phyloP scores from a whole-genome alignment of 2,797 vertebrate genomes.

The Mormyrops boulengeri region DNA sequence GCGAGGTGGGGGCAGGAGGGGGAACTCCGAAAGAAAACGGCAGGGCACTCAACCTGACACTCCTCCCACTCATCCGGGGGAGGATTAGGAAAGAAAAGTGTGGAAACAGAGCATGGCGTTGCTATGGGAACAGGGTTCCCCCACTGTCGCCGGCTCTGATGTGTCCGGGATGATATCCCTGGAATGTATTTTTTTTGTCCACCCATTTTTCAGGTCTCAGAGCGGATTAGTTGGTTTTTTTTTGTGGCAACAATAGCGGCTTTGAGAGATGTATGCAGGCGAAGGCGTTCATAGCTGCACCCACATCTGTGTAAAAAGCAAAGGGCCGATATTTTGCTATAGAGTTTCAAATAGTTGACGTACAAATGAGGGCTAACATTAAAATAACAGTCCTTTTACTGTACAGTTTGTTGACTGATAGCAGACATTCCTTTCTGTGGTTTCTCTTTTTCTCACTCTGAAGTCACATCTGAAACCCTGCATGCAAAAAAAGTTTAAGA shows the following conservation, averaged over 20 bases:
- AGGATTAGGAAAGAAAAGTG: slow-evolving; percentile 7
- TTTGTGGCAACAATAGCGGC: not conserved
- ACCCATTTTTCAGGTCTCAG: not conserved
- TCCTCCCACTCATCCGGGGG: slow-evolving; percentile 5
- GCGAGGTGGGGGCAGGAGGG: not conserved
- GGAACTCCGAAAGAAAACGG: not conserved
- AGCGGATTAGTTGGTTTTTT: slow-evolving; percentile 5
- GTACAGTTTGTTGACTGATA: not conserved
- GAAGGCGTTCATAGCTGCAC: not conserved
- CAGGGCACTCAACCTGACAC: not conserved
- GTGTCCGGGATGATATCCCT: slow-evolving; percentile 8
- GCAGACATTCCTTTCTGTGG: not conserved
- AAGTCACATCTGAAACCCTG: not conserved
- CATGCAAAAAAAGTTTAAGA: too few species aligned
- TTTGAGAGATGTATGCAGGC: not conserved
- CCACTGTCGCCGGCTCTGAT: not conserved
- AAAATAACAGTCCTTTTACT: not conserved
- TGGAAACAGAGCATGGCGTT: slow-evolving; percentile 12
- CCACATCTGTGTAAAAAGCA: not conserved
- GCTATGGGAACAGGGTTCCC: slow-evolving; percentile 18
- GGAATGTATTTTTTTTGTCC: not conserved
- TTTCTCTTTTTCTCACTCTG: not conserved
- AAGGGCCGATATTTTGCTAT: not conserved
- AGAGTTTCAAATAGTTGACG: not conserved
- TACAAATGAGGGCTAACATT: not conserved